These are phyloP conservation scores for Sardinella longiceps DNA, from an alignment of 2,797 vertebrate species.

Conservation along the genomic window DNA sequence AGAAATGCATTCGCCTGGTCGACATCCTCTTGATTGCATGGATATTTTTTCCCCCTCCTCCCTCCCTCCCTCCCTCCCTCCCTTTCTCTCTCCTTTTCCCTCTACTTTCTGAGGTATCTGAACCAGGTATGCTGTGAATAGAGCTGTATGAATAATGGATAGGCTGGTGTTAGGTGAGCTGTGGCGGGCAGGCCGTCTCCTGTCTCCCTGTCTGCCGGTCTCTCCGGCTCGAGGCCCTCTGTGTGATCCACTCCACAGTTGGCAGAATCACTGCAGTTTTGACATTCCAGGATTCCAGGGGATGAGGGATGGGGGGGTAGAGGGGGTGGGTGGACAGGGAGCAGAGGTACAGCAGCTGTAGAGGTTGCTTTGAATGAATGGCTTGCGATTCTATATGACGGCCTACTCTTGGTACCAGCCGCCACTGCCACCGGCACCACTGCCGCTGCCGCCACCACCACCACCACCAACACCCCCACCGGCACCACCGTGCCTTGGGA, in stretches of 20 bases:
- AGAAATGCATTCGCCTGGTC: neutral
- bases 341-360: neutral
- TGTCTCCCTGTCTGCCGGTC: neutral
- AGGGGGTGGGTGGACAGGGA: no score
- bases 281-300: neutral
- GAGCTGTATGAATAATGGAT: constrained; percentile 14
- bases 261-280: constrained; percentile 3
- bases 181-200: neutral
- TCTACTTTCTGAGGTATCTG: neutral
- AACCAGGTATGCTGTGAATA: constrained; percentile 23
- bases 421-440: neutral
- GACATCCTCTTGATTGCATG: constrained; percentile 9
- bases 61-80: neutral
- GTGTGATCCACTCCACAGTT: neutral
- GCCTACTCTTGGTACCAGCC: neutral
- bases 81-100: neutral
- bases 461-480: no score
- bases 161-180: constrained; percentile 16
- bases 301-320: neutral
- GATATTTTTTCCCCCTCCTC: neutral
- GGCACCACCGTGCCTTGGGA: neutral
- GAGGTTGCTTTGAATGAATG: neutral
- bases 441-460: neutral
- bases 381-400: neutral
- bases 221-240: neutral